Conservation (phyloP, 2,113 vertebrate species). For the Rallus limicola region DNA sequence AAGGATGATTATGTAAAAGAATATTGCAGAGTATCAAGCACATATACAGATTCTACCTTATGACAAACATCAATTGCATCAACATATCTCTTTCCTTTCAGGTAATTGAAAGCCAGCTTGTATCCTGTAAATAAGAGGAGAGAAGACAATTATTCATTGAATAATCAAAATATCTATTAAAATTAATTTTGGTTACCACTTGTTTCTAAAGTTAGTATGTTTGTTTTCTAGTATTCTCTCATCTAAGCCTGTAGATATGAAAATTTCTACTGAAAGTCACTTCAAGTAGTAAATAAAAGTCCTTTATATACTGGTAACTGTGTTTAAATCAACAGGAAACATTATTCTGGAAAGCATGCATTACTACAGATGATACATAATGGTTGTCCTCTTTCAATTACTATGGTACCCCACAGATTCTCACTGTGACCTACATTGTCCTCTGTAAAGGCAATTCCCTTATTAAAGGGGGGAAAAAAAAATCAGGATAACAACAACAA, state of each 20-base stretch:
- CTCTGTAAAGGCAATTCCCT: not conserved
- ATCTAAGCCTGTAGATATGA: not conserved
- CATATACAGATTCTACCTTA: conserved; percentile 81
- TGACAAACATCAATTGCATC: conserved; percentile 95
- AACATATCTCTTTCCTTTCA: conserved; percentile 94
- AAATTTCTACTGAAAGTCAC: not conserved
- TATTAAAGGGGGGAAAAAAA: not conserved
- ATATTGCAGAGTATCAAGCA: not conserved
- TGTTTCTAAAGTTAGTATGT: not conserved
- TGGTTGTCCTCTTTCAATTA: not conserved
- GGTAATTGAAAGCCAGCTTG: conserved; percentile 97
- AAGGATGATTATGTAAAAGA: not conserved
- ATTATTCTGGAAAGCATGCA: not conserved
- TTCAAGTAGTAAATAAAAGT: not conserved
- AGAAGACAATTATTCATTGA: not conserved
- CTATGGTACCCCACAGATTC: not conserved
- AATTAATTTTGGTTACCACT: not conserved
- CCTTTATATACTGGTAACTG: not conserved
- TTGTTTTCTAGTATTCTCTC: not conserved
- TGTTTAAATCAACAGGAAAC: not conserved
- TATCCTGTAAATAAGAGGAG: conserved; percentile 82
- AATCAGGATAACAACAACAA: not conserved
- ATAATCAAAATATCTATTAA: not conserved
- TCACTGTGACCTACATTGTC: not conserved
- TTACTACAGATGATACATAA: not conserved